Percentiles rank a stretch among this genome's conserved stretches.
phyloP scores from a whole-genome alignment of 2,113 vertebrate genomes.

The Apodemus speciosus region DNA sequence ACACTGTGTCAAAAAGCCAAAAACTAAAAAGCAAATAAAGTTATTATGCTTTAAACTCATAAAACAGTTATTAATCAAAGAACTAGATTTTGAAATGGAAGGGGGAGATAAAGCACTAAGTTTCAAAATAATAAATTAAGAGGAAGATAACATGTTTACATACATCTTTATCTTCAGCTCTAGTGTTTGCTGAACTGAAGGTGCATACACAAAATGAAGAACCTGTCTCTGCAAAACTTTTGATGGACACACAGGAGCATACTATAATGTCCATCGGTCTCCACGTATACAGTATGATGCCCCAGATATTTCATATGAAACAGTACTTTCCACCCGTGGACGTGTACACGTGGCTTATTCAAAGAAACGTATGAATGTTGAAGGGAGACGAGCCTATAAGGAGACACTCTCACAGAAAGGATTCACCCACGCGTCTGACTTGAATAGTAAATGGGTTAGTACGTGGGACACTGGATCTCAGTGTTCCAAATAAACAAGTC shows the following conservation, averaged over 20 bases:
- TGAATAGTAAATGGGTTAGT: background rate
- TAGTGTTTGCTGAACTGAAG: background rate
- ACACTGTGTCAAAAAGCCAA: no score
- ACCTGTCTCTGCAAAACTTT: no score
- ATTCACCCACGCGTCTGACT: background rate
- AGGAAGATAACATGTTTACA: background rate
- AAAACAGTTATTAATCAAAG: background rate
- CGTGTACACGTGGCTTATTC: background rate
- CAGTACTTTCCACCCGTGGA: background rate
- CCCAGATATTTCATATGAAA: background rate
- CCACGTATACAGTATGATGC: background rate
- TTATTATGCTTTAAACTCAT: background rate
- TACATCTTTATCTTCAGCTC: background rate
- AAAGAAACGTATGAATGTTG: background rate
- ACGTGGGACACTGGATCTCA: background rate
- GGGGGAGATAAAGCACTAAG: background rate
- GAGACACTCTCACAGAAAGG: background rate
- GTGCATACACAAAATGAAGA: background rate
- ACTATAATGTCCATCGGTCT: background rate
- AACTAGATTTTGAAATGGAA: background rate
- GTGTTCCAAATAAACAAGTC: background rate
- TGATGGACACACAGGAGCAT: background rate
- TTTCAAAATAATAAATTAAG: slow-evolving; percentile 38
- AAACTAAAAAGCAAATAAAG: background rate
- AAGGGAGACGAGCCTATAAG: background rate